Base-by-base conservation (phyloP, 2,888 invertebrate species). In the Romanomermis culicivorax region DNA sequence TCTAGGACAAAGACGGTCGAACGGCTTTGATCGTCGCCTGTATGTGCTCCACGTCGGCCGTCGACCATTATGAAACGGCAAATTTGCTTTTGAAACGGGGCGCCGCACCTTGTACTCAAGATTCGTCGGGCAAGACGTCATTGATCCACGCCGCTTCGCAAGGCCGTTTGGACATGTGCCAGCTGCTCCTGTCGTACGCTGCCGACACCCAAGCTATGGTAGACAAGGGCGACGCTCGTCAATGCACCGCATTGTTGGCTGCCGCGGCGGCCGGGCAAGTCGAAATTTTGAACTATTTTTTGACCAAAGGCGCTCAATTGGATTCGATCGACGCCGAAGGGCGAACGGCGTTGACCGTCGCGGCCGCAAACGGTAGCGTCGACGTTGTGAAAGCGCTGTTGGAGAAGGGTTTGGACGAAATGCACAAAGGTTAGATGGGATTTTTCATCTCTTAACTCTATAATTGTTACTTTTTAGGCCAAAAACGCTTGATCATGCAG, bases 241-340 rank as follows among this genome's bases (percentile, higher is more conserved):
- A 85, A 0, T 77, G 86, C 52, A 83, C 84, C 1, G 85, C 86
- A 1, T 73, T 88, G 59, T 58, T 67, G 27, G 63, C 64, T 1
- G 58, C 57, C 14, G 57, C 58, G 2, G 51, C 48, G 1, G 64
- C 62, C 55, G 65, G 66, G 26, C 62, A 69, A n/a, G 65, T 66
- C 4, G 63, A 67, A 1, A 59, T 71, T 42, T 62, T 69, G 55
- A 67, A 68, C 1, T 29, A 14, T 2, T 47, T 57, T 26, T 17
- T 57, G 42, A 20, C 53, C 2, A 1, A 27, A 11, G 26, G 42
- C 20, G 52, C 88, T 58, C 85, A 86, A 65, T 85, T 89, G 53
- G 91, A 91, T 72, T 81, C 80, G 64, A 89, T 91, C 76, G 91
- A 93, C 72, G 79, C 80, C 2, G 89, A 89, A 70, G 91, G 91